phyloP scores from a whole-genome alignment of 2,113 vertebrate genomes.

The Leptocoma aspasia region DNA sequence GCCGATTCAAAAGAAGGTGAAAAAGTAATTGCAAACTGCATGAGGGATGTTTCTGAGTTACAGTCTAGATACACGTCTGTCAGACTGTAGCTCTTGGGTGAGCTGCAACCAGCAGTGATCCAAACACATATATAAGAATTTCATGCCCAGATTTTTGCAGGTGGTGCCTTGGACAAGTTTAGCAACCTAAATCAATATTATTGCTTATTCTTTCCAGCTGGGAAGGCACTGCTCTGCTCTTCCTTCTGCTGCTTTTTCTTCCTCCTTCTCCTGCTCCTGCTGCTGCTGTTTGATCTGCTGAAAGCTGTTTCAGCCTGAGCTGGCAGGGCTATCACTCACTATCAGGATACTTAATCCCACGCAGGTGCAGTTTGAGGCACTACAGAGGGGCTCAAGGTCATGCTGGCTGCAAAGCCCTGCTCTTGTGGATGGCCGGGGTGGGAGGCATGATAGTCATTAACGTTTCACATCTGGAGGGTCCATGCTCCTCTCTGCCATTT shows the following conservation, averaged over 20 bases:
- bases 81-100: conserved; percentile 45
- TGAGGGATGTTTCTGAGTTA: background rate
- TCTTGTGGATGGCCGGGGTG: conserved; percentile 26
- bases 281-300: conserved; percentile 57
- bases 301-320: conserved; percentile 49
- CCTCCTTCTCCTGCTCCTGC: background rate
- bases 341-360: conserved; percentile 65
- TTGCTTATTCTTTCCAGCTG: conserved; percentile 12
- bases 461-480: conserved; percentile 12
- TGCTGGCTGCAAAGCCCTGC: background rate
- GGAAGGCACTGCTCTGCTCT: background rate
- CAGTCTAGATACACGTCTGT: background rate
- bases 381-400: conserved; percentile 55
- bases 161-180: conserved; percentile 46
- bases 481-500: background rate
- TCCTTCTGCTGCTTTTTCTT: conserved; percentile 23
- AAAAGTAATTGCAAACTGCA: background rate
- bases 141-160: conserved; percentile 54
- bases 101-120: conserved; percentile 32
- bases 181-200: conserved; percentile 52
- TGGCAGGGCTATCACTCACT: conserved; percentile 60
- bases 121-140: conserved; percentile 44
- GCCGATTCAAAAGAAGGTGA: background rate
- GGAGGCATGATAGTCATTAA: background rate
- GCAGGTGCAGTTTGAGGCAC: conserved; percentile 69